Evolutionary conservation across 2,888 invertebrate genomes (phyloP).

Genomic region (Nephrotoma appendiculata): DNA sequence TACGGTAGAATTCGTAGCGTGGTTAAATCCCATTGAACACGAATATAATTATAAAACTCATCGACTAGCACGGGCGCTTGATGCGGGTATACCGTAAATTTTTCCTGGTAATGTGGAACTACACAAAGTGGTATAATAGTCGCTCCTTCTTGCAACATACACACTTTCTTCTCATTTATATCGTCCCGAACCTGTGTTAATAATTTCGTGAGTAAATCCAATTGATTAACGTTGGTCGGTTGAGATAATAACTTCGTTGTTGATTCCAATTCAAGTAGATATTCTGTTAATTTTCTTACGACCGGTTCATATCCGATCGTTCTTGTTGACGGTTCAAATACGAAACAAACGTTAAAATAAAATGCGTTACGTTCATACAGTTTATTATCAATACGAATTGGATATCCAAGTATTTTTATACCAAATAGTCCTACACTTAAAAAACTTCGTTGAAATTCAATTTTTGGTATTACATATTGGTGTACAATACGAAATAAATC

Average conservation of each 20-base stretch:
- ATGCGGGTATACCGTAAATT: slow-evolving; percentile 57
- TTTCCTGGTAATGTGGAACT: slow-evolving; percentile 53
- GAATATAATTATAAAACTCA: slow-evolving; percentile 45
- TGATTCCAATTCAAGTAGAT: slow-evolving; percentile 57
- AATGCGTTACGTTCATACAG: slow-evolving; percentile 69
- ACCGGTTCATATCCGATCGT: slow-evolving; percentile 68
- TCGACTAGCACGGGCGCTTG: slow-evolving; percentile 69
- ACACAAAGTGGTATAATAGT: slow-evolving; percentile 65
- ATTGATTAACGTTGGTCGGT: slow-evolving; percentile 39
- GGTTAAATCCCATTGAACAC: slow-evolving; percentile 67
- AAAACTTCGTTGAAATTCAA: slow-evolving; percentile 60
- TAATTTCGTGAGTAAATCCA: slow-evolving; percentile 44
- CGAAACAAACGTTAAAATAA: slow-evolving; percentile 73
- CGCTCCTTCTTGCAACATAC: slow-evolving; percentile 54
- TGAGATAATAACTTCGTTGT: slow-evolving; percentile 59
- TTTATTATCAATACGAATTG: slow-evolving; percentile 60
- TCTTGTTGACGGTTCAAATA: slow-evolving; percentile 59
- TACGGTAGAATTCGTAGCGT: slow-evolving; percentile 67
- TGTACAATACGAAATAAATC: slow-evolving; percentile 70
- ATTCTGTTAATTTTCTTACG: slow-evolving; percentile 67
- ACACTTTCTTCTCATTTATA: slow-evolving; percentile 53
- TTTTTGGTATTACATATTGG: slow-evolving; percentile 73
- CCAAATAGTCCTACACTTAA: slow-evolving; percentile 65
- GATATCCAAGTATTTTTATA: slow-evolving; percentile 65
- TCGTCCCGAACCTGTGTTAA: slow-evolving; percentile 50